These are phyloP conservation scores for crab-eating macaque (Macaca fascicularis) DNA, from an alignment of 2,113 vertebrate genomes.

Conservation along the genomic window T2T-MFA8v1.1 NC_088386.1:80289501-80290000, in stretches of 20 bases:
- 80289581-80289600: background rate
- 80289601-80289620: background rate
- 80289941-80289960: background rate
- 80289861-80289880: background rate
- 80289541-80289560: background rate
- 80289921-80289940: background rate
- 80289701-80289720: background rate
- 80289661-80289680: background rate
- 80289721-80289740: background rate
- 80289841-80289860: background rate
- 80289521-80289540: background rate
- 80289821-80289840: background rate
- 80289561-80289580: background rate
- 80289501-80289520: background rate
- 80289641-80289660: background rate
- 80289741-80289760: background rate
- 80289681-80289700: background rate
- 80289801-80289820: background rate
- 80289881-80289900: background rate
- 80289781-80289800: too few relatives aligned
- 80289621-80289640: background rate
- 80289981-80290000: background rate
- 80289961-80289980: background rate
- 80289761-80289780: background rate
- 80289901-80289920: background rate